Evolutionary conservation across 1,140 invertebrate genomes (phyloP), one percentile per base, ranked within the genome.

Genomic region (Cryptotermes secundus): DNA sequence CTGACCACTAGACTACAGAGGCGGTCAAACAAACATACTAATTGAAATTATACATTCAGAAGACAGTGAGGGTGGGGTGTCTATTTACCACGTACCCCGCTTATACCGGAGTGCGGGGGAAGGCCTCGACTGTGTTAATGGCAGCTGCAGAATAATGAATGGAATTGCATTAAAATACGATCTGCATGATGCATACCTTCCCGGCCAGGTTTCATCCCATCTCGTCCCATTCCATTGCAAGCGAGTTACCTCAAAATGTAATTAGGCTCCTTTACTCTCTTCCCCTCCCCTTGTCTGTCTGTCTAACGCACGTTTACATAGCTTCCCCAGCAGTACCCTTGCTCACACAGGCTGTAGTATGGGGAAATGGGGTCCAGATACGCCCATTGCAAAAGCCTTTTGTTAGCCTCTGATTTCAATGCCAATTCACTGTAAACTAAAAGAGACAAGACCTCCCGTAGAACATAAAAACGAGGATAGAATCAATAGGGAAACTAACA

Each of bases 171-270:
- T 84, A 84, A 84, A 84, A 84, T 84, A 81, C 84, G 84, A 84
- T 82, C 79, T 79, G 81, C 83, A 80, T 84, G 84, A 84, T 84
- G 83, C 83, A 82, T 84, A 84, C 80, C 82, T 84, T 84, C 84
- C 84, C 10, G 83, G 49, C 26, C 19, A 31, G n/a, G 59, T 83
- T 59, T 19, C 82, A 49, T 65, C 72, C 83, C 72, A 42, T 45
- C 42, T 53, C 42, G 45, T 82, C 81, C 38, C 81, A 82, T 53
- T 82, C 81, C 81, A 31, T 53, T 82, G 31, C 83, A 14, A 38
- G 83, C 49, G 83, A 84, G 83, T 84, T 82, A 84, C 84, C 84
- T 85, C 84, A 83, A 85, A 85, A 85, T 85, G 84, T 85, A 85
- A 85, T 85, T 84, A 84, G 84, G 84, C 82, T 85, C 83, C 82